A percentile compares a stretch with the other conserved stretches of the same genome.
phyloP scores from a whole-genome alignment of 2,797 vertebrate genomes.

The Apodemus agrarius region DNA sequence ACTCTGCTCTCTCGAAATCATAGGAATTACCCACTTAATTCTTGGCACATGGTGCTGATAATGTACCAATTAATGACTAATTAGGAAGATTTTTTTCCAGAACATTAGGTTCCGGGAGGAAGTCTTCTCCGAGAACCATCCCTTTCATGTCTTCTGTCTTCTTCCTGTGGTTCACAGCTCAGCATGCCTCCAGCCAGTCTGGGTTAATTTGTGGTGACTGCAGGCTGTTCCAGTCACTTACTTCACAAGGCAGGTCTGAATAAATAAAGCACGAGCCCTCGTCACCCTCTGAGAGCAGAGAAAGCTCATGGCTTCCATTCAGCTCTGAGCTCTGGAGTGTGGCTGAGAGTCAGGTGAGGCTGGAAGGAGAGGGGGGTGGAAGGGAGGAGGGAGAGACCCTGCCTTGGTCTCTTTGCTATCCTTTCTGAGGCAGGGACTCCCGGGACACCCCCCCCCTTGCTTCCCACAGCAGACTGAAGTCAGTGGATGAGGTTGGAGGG shows the following conservation, averaged over 20 bases:
- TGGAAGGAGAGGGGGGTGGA: rapidly evolving
- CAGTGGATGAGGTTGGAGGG: not conserved
- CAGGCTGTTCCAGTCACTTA: not conserved
- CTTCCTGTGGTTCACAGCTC: not conserved
- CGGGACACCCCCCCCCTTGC: not conserved
- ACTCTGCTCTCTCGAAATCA: rapidly evolving
- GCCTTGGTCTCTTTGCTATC: not conserved
- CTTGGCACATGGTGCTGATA: constrained; percentile 25
- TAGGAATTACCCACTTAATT: constrained; percentile 56
- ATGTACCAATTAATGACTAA: constrained; percentile 8
- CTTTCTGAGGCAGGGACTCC: not conserved
- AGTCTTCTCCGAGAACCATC: not conserved
- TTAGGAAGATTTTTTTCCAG: constrained; percentile 60
- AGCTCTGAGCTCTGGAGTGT: not conserved
- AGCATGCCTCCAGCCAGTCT: not conserved
- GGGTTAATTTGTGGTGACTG: not conserved
- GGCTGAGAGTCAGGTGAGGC: rapidly evolving
- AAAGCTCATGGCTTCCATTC: not conserved
- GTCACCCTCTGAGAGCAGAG: not conserved
- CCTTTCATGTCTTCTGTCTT: not conserved
- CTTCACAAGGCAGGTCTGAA: not conserved
- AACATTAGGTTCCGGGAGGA: constrained; percentile 60
- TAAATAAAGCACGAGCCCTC: not conserved
- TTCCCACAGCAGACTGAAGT: not conserved
- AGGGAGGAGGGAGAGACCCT: no score